phyloP scores from a whole-genome alignment of 1,140 invertebrate genomes.

The Notospermus geniculatus region DNA sequence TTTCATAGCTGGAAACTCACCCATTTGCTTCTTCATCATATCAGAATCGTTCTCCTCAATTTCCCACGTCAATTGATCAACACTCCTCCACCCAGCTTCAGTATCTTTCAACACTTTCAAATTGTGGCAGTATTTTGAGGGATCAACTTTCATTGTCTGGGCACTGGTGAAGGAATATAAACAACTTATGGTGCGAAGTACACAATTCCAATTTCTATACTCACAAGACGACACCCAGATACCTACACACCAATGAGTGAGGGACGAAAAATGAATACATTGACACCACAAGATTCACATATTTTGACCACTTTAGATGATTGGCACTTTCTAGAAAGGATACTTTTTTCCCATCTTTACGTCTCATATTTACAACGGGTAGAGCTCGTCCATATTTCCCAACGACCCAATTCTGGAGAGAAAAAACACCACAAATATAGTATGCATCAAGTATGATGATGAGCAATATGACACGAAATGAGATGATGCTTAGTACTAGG shows the following conservation, averaged over 20 bases:
- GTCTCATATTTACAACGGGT: constrained; percentile 36
- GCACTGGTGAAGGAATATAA: constrained; percentile 5
- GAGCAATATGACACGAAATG: too few species aligned
- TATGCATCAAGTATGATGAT: too few species aligned
- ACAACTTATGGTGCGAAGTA: too few species aligned
- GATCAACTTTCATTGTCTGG: constrained; percentile 36
- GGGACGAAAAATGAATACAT: too few species aligned
- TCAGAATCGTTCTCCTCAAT: constrained; percentile 31
- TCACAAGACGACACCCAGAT: too few species aligned
- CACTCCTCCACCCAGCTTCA: background rate
- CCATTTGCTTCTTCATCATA: constrained; percentile 35
- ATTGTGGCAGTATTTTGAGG: constrained; percentile 39
- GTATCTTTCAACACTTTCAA: constrained; percentile 34
- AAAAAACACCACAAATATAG: too few species aligned
- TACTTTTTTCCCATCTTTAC: constrained; percentile 32
- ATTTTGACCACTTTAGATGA: too few species aligned
- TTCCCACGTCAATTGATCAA: constrained; percentile 32
- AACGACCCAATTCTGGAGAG: constrained; percentile 43
- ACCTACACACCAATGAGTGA: too few species aligned
- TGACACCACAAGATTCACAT: too few species aligned
- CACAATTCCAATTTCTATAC: too few species aligned
- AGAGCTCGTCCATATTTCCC: constrained; percentile 44
- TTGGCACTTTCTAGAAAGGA: constrained; percentile 12
- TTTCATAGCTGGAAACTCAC: constrained; percentile 31
- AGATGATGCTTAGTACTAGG: too few species aligned